phyloP scores from a whole-genome alignment of 2,797 vertebrate genomes.

The Orientallactaga sibirica region DNA sequence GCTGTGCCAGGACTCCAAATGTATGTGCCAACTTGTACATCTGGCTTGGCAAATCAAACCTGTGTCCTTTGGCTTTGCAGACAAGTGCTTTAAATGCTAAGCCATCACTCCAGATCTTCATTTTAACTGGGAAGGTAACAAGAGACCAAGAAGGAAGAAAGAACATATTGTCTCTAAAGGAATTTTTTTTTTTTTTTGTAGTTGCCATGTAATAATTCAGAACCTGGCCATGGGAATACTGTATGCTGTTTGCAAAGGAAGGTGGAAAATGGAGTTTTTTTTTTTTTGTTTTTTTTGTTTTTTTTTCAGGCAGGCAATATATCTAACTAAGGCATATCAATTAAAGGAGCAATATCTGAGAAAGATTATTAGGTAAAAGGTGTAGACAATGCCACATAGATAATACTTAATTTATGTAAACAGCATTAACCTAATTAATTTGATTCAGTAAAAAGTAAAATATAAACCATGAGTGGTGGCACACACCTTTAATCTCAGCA shows the following conservation, averaged over 20 bases:
- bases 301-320: neutral
- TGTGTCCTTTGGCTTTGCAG: too few species aligned
- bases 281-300: conserved; percentile 41
- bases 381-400: neutral
- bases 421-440: neutral
- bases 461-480: too few species aligned
- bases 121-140: neutral
- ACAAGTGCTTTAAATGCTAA: too few species aligned
- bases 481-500: too few species aligned
- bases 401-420: neutral
- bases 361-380: neutral
- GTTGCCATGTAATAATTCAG: neutral
- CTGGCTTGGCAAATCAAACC: too few species aligned
- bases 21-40: too few species aligned
- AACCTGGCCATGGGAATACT: neutral
- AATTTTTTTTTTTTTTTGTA: neutral
- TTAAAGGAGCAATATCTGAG: neutral
- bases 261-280: neutral
- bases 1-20: too few species aligned
- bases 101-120: neutral
- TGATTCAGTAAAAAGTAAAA: conserved; percentile 13
- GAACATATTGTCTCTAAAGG: neutral
- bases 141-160: neutral
- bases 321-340: neutral
- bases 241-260: neutral